Conservation (phyloP, 2,888 invertebrate genomes). For the Polydrusus tereticollis region DNA sequence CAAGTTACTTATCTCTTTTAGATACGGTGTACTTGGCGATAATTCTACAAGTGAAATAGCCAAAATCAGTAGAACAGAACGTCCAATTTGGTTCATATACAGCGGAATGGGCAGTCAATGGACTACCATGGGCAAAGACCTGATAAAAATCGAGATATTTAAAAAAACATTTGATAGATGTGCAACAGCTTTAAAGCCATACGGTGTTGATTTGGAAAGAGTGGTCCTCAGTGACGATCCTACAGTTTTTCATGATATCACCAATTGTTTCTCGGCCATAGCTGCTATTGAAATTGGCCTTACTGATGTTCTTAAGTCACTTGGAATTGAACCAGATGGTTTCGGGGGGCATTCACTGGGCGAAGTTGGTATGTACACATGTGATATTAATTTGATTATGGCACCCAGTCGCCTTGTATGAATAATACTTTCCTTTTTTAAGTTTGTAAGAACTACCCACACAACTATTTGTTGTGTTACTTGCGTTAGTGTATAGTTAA, state of each 20-base stretch:
- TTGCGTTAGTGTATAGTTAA: too few species aligned
- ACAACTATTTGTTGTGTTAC: too few species aligned
- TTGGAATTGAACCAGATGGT: slow-evolving; percentile 87
- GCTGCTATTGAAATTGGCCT: slow-evolving; percentile 79
- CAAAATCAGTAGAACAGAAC: slow-evolving; percentile 4
- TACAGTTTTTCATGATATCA: slow-evolving; percentile 67
- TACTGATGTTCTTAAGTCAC: slow-evolving; percentile 81
- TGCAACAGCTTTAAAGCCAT: slow-evolving; percentile 68
- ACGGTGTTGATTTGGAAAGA: slow-evolving; percentile 70
- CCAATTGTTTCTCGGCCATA: slow-evolving; percentile 73
- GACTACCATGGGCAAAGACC: slow-evolving; percentile 73
- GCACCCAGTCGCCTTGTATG: too few species aligned
- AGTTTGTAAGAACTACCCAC: too few species aligned
- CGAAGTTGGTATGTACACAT: slow-evolving; percentile 77
- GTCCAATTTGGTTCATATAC: slow-evolving; percentile 76
- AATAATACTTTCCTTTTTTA: too few species aligned
- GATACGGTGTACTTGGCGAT: slow-evolving; percentile 51
- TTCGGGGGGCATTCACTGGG: slow-evolving; percentile 95
- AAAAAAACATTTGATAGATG: slow-evolving; percentile 70
- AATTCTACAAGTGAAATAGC: slow-evolving; percentile 41
- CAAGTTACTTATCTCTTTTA: too few species aligned
- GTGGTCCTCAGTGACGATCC: slow-evolving; percentile 69
- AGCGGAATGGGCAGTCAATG: slow-evolving; percentile 79
- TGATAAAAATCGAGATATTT: slow-evolving; percentile 73
- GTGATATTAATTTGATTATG: too few species aligned